Evolutionary conservation across 1,140 invertebrate species (phyloP).

Genomic region (Drosophila seguyi): DNA sequence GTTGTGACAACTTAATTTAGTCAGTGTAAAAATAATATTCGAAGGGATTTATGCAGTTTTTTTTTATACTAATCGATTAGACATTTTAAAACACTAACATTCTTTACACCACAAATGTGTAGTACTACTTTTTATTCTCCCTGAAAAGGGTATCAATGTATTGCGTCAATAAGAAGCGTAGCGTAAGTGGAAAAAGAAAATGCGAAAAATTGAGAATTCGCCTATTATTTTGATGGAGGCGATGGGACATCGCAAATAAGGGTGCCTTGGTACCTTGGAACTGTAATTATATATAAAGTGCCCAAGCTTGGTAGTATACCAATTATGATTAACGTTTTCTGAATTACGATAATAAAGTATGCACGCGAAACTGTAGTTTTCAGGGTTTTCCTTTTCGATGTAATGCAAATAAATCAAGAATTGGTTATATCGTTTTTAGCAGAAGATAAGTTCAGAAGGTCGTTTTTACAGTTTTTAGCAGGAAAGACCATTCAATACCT

Average conservation of each 20-base stretch:
- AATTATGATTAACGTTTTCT: constrained; percentile 3
- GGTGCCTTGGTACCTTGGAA: constrained; percentile 3
- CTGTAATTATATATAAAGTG: constrained; percentile 6
- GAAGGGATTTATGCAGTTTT: background rate
- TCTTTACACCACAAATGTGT: background rate
- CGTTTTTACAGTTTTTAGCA: background rate
- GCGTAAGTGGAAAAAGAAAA: background rate
- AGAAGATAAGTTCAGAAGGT: too few relatives aligned
- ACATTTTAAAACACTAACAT: background rate
- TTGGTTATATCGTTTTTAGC: background rate
- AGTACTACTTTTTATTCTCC: too few relatives aligned
- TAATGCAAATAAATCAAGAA: background rate
- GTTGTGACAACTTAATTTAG: too few relatives aligned
- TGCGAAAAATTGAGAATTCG: constrained; percentile 4
- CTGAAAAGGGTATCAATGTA: background rate
- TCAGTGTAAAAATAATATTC: background rate
- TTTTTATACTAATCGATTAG: background rate
- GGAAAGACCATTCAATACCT: too few relatives aligned
- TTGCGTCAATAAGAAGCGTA: too few relatives aligned
- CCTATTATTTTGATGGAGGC: constrained; percentile 7
- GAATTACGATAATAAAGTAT: constrained; percentile 4
- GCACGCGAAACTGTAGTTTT: background rate
- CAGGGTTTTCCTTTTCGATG: background rate
- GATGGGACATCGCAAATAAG: too few relatives aligned
- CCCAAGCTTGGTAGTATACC: background rate